Percentiles rank a stretch among this genome's conserved stretches.
Conservation (phyloP, 2,797 vertebrate species). For the Acrocephalus scirpaceus region DNA sequence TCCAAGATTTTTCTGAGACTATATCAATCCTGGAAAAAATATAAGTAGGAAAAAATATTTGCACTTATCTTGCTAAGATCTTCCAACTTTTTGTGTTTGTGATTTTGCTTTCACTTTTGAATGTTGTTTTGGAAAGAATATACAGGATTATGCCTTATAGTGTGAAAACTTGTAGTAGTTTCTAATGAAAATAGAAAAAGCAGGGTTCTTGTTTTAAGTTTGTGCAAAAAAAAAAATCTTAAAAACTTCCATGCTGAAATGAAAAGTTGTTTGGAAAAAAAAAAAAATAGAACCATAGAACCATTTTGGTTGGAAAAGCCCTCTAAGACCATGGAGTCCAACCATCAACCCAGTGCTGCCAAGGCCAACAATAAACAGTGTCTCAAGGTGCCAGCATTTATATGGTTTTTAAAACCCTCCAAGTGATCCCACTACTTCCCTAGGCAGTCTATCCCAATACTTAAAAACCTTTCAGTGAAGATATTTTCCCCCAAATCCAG, state of each 20-base stretch:
- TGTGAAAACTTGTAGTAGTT: neutral
- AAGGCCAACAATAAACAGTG: neutral
- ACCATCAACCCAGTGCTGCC: neutral
- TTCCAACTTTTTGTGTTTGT: neutral
- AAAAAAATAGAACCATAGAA: neutral
- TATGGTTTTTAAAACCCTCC: neutral
- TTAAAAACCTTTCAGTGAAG: neutral
- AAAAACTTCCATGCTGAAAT: neutral
- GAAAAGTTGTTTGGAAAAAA: neutral
- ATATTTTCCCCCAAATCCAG: neutral
- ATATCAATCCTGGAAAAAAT: neutral
- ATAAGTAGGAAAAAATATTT: fast-evolving
- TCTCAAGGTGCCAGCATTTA: neutral
- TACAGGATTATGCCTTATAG: neutral
- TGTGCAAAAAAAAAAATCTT: neutral
- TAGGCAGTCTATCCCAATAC: neutral
- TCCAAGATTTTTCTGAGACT: neutral
- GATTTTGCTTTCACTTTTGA: neutral
- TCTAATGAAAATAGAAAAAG: neutral
- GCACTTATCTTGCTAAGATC: neutral
- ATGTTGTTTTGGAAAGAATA: neutral
- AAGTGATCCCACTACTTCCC: neutral
- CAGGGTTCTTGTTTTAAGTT: neutral
- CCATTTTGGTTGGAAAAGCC: fast-evolving
- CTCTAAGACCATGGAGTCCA: neutral